phyloP scores from a whole-genome alignment of 2,888 invertebrate genomes.

The Mythimna albipuncta region DNA sequence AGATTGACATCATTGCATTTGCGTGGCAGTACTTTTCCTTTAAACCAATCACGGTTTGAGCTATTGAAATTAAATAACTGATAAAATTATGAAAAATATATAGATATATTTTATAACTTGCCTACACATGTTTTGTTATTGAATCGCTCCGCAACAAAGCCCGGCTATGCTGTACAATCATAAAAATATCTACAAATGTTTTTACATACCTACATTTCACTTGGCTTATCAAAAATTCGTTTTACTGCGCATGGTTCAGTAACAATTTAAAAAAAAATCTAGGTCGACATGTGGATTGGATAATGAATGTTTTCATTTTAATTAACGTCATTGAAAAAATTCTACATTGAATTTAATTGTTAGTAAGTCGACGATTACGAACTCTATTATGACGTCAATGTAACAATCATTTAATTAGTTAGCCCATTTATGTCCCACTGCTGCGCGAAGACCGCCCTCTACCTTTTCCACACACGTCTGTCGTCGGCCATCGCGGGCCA shows the following conservation, averaged over 20 bases:
- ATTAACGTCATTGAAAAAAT: neutral
- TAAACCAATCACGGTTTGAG: too few relatives aligned
- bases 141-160: conserved; percentile 22
- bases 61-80: neutral
- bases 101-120: neutral
- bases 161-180: conserved; percentile 13
- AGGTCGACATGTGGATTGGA: conserved; percentile 21
- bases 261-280: conserved; percentile 8
- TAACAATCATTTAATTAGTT: too few relatives aligned
- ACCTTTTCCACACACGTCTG: too few relatives aligned
- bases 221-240: conserved; percentile 42
- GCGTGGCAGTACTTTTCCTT: too few relatives aligned
- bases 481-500: too few relatives aligned
- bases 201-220: conserved; percentile 17
- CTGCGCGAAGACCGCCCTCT: too few relatives aligned
- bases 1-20: too few relatives aligned
- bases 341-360: neutral
- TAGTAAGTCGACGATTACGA: too few relatives aligned
- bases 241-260: neutral
- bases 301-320: conserved; percentile 11
- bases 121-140: neutral
- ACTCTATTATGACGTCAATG: too few relatives aligned
- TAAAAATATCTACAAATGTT: conserved; percentile 34
- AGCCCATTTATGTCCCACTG: too few relatives aligned
- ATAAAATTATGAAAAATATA: neutral